A percentile compares a stretch with the other conserved stretches of the same genome.
Evolutionary conservation across 2,888 invertebrate species (phyloP).

Genomic region (Phalera bucephala): DNA sequence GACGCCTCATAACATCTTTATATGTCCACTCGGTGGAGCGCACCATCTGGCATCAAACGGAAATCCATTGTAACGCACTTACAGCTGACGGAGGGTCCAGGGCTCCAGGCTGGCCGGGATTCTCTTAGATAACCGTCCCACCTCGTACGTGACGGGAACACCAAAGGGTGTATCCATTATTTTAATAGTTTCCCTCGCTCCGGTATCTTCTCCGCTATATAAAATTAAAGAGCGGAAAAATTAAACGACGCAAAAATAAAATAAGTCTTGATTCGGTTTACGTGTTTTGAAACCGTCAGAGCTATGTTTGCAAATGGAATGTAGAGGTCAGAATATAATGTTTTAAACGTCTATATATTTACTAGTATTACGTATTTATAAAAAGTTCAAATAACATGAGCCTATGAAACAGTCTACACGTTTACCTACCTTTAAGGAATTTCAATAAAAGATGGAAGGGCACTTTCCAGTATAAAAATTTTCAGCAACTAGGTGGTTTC

Average conservation of each 20-base stretch:
- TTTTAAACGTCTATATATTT: too few relatives aligned
- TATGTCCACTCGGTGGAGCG: constrained; percentile 16
- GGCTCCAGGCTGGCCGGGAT: constrained; percentile 12
- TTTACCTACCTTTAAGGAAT: too few relatives aligned
- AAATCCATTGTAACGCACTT: constrained; percentile 48
- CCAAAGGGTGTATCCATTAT: constrained; percentile 54
- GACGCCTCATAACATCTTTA: constrained; percentile 1
- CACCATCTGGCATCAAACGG: constrained; percentile 47
- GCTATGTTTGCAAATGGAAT: too few relatives aligned
- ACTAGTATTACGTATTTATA: too few relatives aligned
- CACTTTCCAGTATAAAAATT: too few relatives aligned
- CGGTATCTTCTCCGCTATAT: constrained; percentile 33
- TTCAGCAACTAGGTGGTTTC: too few relatives aligned
- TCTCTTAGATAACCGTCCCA: constrained; percentile 65
- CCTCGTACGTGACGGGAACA: constrained; percentile 65
- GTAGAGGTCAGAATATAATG: too few relatives aligned
- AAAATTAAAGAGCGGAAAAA: constrained; percentile 39
- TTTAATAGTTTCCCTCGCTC: constrained; percentile 56
- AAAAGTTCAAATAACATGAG: too few relatives aligned
- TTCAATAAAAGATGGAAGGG: too few relatives aligned
- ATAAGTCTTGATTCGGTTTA: constrained; percentile 27
- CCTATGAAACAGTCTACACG: too few relatives aligned
- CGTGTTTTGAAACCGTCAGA: too few relatives aligned
- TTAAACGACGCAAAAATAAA: constrained; percentile 12
- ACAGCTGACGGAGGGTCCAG: constrained; percentile 18